These are phyloP conservation scores for Prolemur simus DNA, from an alignment of 2,113 vertebrate genomes.

Conservation along the genomic window DNA sequence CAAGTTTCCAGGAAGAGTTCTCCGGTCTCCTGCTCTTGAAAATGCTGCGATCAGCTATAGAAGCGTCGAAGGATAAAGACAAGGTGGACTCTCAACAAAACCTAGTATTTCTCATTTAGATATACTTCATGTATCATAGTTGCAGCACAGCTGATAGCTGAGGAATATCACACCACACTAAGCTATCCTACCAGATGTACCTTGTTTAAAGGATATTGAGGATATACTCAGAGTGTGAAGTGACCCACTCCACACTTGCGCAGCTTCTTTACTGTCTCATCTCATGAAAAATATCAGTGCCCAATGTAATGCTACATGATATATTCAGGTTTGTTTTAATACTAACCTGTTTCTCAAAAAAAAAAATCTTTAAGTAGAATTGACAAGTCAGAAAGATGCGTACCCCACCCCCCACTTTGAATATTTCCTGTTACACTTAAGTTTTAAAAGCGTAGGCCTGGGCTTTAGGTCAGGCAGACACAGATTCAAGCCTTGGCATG, in stretches of 20 bases:
- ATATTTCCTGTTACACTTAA: neutral
- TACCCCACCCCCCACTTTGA: neutral
- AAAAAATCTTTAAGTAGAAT: neutral
- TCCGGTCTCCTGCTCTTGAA: slow-evolving; percentile 95
- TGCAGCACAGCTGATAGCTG: neutral
- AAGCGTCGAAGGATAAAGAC: slow-evolving; percentile 94
- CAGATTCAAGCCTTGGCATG: neutral
- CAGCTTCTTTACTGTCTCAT: neutral
- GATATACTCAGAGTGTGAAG: accelerated
- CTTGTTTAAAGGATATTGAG: neutral
- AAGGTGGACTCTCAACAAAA: slow-evolving; percentile 81
- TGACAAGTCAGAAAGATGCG: neutral
- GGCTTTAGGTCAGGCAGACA: neutral
- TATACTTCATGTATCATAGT: too few relatives aligned
- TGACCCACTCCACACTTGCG: neutral
- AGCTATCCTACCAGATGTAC: too few relatives aligned
- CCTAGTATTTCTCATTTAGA: neutral
- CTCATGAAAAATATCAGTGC: neutral
- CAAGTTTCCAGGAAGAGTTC: slow-evolving; percentile 94
- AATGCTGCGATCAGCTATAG: slow-evolving; percentile 92
- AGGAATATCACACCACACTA: too few relatives aligned
- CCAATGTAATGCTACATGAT: neutral
- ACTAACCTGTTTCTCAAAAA: neutral
- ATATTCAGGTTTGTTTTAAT: neutral
- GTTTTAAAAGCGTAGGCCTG: neutral